phyloP scores from a whole-genome alignment of 2,888 invertebrate species.

The Phlogophora meticulosa region DNA sequence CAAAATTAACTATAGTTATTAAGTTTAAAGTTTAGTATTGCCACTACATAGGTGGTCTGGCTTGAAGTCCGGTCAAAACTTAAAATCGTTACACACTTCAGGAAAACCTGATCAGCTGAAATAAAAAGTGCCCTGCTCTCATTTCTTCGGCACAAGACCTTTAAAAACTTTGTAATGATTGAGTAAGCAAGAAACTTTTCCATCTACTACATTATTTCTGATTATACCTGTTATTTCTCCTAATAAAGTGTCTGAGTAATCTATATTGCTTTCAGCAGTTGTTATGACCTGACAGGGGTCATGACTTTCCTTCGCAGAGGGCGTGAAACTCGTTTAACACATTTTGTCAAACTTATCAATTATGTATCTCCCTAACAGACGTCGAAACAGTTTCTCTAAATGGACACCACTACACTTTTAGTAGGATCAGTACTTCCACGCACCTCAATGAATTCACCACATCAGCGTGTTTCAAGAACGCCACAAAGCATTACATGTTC shows the following conservation, averaged over 20 bases:
- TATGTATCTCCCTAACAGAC: constrained; percentile 60
- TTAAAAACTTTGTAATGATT: constrained; percentile 36
- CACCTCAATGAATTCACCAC: constrained; percentile 31
- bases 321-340: constrained; percentile 64
- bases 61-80: constrained; percentile 39
- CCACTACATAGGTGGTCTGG: constrained; percentile 15
- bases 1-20: not conserved
- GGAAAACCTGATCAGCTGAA: constrained; percentile 29
- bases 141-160: constrained; percentile 28
- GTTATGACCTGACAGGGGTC: constrained; percentile 62
- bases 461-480: constrained; percentile 37
- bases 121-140: constrained; percentile 30
- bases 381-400: constrained; percentile 58
- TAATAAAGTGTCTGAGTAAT: constrained; percentile 47
- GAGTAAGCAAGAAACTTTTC: constrained; percentile 45
- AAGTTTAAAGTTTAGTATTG: constrained; percentile 20
- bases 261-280: constrained; percentile 60
- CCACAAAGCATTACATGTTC: constrained; percentile 70
- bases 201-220: constrained; percentile 42
- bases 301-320: constrained; percentile 63
- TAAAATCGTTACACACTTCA: constrained; percentile 36
- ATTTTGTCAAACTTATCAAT: constrained; percentile 70
- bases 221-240: constrained; percentile 54
- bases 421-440: constrained; percentile 23
- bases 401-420: constrained; percentile 39